Conservation (phyloP, 2,888 invertebrate genomes). For the Neoaliturus tenellus region DNA sequence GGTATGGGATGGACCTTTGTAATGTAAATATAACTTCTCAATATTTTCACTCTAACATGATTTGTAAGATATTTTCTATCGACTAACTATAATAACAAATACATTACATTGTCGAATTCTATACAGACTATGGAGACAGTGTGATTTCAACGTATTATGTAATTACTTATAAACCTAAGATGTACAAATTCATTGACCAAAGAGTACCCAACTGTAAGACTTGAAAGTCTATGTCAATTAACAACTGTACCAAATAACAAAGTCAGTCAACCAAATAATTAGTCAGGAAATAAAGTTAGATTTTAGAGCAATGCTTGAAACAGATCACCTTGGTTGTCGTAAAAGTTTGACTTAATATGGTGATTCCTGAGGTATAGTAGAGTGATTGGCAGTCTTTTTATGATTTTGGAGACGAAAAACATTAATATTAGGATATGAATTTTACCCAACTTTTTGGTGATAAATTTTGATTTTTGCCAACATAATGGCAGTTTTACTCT, state of each 20-base stretch:
- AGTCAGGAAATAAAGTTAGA: neutral
- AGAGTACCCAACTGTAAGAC: constrained; percentile 47
- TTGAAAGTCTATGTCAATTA: constrained; percentile 49
- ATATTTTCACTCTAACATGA: neutral
- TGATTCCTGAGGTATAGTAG: no score
- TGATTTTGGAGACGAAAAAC: no score
- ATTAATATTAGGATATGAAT: no score
- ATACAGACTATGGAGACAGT: neutral
- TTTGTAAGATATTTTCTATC: neutral
- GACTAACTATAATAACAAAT: neutral
- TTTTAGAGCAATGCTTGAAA: constrained; percentile 19
- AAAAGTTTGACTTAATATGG: no score
- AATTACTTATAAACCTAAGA: neutral
- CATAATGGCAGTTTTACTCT: no score
- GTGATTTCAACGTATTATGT: neutral
- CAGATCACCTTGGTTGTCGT: no score
- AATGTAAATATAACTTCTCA: neutral
- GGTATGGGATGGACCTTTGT: neutral
- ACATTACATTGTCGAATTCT: neutral
- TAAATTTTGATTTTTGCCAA: no score
- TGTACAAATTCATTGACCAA: constrained; percentile 47
- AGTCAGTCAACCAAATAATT: constrained; percentile 7
- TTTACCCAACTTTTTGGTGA: no score
- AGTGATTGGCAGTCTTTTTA: no score
- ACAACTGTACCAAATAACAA: neutral